phyloP scores from a whole-genome alignment of 2,888 invertebrate species.

The Chalcosyrphus nemorum region DNA sequence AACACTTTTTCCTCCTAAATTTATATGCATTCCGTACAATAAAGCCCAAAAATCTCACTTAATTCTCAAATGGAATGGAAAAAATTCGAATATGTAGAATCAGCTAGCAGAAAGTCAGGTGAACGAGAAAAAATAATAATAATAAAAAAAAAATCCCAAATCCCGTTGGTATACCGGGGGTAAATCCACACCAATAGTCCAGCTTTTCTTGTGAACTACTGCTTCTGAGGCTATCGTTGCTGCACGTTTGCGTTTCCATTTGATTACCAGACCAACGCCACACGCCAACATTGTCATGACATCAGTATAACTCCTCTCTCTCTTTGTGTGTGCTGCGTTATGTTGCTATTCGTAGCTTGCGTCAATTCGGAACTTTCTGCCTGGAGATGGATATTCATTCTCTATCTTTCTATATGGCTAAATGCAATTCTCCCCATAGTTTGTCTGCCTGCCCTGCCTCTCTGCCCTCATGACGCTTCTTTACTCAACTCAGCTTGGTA shows the following conservation, averaged over 20 bases:
- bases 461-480: conserved; percentile 25
- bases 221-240: conserved; percentile 1
- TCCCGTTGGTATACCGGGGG: conserved; percentile 31
- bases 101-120: conserved; percentile 41
- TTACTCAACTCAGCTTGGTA: conserved; percentile 27
- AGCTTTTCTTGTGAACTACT: conserved; percentile 24
- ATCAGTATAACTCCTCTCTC: neutral
- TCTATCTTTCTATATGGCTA: conserved; percentile 21
- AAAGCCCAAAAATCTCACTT: conserved; percentile 32
- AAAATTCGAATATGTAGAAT: conserved; percentile 52
- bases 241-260: conserved; percentile 65
- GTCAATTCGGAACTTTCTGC: conserved; percentile 53
- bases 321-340: neutral
- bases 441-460: neutral
- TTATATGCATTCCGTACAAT: neutral
- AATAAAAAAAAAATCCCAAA: conserved; percentile 15
- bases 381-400: conserved; percentile 32
- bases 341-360: conserved; percentile 29
- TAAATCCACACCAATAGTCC: conserved; percentile 34
- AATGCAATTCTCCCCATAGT: conserved; percentile 13
- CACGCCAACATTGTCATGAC: conserved; percentile 52
- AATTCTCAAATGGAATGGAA: conserved; percentile 68
- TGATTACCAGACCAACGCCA: conserved; percentile 64
- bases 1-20: neutral
- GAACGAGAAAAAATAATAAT: neutral